phyloP scores from a whole-genome alignment of 2,888 invertebrate genomes.

The Hemistola chrysoprasaria region DNA sequence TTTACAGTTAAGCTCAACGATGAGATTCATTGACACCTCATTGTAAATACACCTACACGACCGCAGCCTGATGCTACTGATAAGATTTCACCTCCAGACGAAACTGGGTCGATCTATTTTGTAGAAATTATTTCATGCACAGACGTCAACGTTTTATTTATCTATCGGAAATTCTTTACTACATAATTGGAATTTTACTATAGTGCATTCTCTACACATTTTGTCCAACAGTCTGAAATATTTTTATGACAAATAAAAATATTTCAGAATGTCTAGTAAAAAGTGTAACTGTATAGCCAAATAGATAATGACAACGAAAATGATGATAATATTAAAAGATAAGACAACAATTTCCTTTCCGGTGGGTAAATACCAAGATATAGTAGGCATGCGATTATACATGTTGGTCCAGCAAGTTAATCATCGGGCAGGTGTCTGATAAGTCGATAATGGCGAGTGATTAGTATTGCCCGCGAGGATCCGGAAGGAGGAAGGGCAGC shows the following conservation, averaged over 20 bases:
- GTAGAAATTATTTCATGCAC: neutral
- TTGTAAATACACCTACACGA: slow-evolving; percentile 8
- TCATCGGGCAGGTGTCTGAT: slow-evolving; percentile 15
- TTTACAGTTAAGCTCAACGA: slow-evolving; percentile 17
- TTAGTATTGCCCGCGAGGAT: slow-evolving; percentile 63
- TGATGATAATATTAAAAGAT: too few species aligned
- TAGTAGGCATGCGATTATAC: neutral
- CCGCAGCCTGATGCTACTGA: slow-evolving; percentile 7
- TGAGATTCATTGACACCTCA: slow-evolving; percentile 10
- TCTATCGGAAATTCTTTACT: too few species aligned
- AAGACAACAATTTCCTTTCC: too few species aligned
- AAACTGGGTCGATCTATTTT: slow-evolving; percentile 14
- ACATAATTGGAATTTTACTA: too few species aligned
- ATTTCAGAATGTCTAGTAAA: too few species aligned
- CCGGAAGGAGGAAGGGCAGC: slow-evolving; percentile 70
- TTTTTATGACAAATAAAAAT: too few species aligned
- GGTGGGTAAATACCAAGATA: neutral
- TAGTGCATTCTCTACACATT: too few species aligned
- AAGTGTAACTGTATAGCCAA: too few species aligned
- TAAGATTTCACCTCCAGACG: slow-evolving; percentile 14
- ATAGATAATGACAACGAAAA: too few species aligned
- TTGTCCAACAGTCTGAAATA: too few species aligned
- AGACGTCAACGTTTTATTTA: too few species aligned
- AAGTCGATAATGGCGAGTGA: slow-evolving; percentile 43
- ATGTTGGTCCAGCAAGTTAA: slow-evolving; percentile 2